Conservation (phyloP, 2,888 invertebrate genomes). For the Ceramica pisi region DNA sequence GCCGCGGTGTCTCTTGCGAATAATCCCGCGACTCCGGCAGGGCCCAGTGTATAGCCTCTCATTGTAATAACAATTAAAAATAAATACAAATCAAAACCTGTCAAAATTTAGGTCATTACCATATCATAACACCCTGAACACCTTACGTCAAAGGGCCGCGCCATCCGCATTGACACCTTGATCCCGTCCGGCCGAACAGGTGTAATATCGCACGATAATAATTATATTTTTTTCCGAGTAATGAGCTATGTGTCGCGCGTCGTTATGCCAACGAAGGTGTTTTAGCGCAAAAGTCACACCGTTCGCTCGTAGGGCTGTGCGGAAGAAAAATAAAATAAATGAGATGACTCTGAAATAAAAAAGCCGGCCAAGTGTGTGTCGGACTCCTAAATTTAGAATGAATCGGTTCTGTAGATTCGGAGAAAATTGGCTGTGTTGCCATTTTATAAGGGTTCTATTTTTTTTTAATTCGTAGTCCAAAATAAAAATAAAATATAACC, state of each 20-base stretch:
- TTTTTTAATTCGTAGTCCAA: too few species aligned
- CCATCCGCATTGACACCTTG: conserved; percentile 6
- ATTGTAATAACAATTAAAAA: not conserved
- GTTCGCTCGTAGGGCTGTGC: conserved; percentile 42
- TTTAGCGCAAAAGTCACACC: conserved; percentile 36
- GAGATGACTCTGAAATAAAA: not conserved
- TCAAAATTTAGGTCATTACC: not conserved
- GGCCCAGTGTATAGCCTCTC: too few species aligned
- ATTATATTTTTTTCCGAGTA: conserved; percentile 69
- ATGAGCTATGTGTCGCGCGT: conserved; percentile 62
- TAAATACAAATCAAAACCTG: not conserved
- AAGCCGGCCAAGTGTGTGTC: too few species aligned
- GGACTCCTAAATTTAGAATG: too few species aligned
- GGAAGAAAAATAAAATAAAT: not conserved
- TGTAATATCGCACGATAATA: conserved; percentile 67
- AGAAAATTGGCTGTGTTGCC: too few species aligned
- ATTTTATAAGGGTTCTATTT: too few species aligned
- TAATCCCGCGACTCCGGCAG: too few species aligned
- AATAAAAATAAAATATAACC: too few species aligned
- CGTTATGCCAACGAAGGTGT: conserved; percentile 39
- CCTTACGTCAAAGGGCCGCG: conserved; percentile 6
- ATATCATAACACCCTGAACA: not conserved
- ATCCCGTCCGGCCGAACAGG: conserved; percentile 33
- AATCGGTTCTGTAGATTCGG: too few species aligned
- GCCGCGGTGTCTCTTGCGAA: too few species aligned